Percentiles rank a stretch among this genome's conserved stretches.
Conservation (phyloP, 1,140 invertebrate species). For the Atopsyche davidsoni region DNA sequence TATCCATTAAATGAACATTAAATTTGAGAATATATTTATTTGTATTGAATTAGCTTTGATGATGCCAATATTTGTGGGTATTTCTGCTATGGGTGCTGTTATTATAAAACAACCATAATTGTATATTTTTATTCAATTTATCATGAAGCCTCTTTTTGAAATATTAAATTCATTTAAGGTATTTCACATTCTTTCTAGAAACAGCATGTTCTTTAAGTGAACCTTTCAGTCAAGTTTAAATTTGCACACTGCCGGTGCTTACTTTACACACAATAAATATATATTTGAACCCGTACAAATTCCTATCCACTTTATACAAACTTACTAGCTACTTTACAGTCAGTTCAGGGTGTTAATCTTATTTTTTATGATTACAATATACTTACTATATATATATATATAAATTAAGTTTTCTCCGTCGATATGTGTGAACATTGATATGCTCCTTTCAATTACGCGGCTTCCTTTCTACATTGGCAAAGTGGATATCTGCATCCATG, state of each 20-base stretch:
- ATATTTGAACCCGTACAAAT: conserved; percentile 18
- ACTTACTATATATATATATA: conserved; percentile 2
- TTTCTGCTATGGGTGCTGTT: neutral
- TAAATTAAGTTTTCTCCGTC: neutral
- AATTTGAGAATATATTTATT: too few species aligned
- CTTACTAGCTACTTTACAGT: conserved; percentile 14
- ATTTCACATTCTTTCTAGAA: neutral
- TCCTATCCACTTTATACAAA: conserved; percentile 10
- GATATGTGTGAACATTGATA: too few species aligned
- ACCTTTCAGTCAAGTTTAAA: neutral
- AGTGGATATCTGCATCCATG: conserved; percentile 2
- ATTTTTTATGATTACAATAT: neutral
- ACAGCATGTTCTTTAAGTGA: neutral
- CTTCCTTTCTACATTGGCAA: too few species aligned
- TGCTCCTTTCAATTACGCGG: too few species aligned
- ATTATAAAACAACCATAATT: neutral
- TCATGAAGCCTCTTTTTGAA: neutral
- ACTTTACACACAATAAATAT: neutral
- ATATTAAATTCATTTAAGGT: neutral
- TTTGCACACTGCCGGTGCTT: neutral
- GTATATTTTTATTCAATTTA: neutral
- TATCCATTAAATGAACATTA: too few species aligned
- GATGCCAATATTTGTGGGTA: neutral
- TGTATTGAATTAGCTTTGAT: neutral
- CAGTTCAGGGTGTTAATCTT: conserved; percentile 12